Evolutionary conservation across 2,888 invertebrate genomes (phyloP), one percentile per base, ranked within the genome.

Genomic region (Brenthis ino): DNA sequence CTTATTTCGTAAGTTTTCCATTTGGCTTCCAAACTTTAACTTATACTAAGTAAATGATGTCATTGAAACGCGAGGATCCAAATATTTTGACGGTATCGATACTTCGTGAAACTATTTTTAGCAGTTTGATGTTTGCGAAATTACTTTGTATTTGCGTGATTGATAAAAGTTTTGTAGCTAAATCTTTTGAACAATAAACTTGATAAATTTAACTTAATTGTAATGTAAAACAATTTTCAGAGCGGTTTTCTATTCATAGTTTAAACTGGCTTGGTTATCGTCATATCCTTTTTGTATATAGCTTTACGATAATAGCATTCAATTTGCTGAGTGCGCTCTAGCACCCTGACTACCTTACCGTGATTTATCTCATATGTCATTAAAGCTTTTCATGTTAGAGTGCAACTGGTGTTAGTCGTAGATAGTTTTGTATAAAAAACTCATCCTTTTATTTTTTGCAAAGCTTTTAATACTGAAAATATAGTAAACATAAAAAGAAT

Each of bases 271-370:
- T 43, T 43, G 11, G 37, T 43, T 43, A 43, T 43, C 37, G 43
- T 20, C 11, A 13, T 28, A 28, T 58, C 12, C 11, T 2, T 50
- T 50, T 60, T 56, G 5, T n/a, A 47, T 64, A 48, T 50, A 64
- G 48, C 33, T n/a, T 33, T 48, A n/a, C 48, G 3, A 48, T 64
- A 20, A 55, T 48, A 47, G 48, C 16, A 24, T 56, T 37, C 47
- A 65, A 58, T 57, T 58, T 65, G 51, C n/a, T 75, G 77, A 79
- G 79, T 77, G 80, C 74, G 48, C 73, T 70, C 65, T 63, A 58
- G 58, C 67, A 51, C 61, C 57, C 58, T 68, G 72, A 66, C 67
- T 65, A 69, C 66, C 65, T 65, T 57, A 66, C 51, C 28, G 60
- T 73, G 64, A 54, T 64, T 48, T 64, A 55, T 48, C 64, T 58